phyloP scores from a whole-genome alignment of 1,140 invertebrate species.

The Pogonomyrmex californicus region DNA sequence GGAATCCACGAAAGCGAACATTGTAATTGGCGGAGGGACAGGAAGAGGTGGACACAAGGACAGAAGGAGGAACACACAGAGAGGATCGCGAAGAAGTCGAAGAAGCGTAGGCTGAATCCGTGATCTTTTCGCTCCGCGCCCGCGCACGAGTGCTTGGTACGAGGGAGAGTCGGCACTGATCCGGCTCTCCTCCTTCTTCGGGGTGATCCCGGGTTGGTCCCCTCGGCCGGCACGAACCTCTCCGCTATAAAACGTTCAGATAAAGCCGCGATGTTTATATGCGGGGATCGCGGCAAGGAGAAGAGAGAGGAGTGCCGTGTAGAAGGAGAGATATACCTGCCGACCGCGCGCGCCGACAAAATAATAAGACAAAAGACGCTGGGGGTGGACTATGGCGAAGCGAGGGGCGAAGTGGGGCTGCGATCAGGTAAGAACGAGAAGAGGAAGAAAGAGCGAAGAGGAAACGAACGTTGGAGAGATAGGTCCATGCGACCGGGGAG shows the following conservation, averaged over 20 bases:
- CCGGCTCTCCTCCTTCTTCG: conserved; percentile 56
- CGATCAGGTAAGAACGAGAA: conserved; percentile 22
- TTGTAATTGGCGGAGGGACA: conserved; percentile 51
- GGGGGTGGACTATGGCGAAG: conserved; percentile 69
- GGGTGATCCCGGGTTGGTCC: conserved; percentile 59
- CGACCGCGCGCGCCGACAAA: conserved; percentile 73
- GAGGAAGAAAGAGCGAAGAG: conserved; percentile 28
- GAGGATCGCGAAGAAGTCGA: conserved; percentile 22
- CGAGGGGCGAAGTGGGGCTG: conserved; percentile 17
- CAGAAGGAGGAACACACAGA: neutral
- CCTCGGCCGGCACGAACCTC: conserved; percentile 54
- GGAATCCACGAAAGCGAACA: conserved; percentile 51
- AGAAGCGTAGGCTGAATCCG: conserved; percentile 66
- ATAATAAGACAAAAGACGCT: conserved; percentile 82
- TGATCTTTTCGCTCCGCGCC: conserved; percentile 34
- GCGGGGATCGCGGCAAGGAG: conserved; percentile 70
- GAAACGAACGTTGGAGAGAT: conserved; percentile 36
- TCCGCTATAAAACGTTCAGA: conserved; percentile 81
- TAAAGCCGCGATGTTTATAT: conserved; percentile 84
- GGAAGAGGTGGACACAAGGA: conserved; percentile 5
- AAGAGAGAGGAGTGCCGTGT: conserved; percentile 58
- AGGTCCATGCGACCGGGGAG: conserved; percentile 11
- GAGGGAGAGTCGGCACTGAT: conserved; percentile 12
- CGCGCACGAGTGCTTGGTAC: neutral
- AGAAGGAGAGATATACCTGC: conserved; percentile 77